Conservation (phyloP, 2,797 vertebrate species). For the Tangara arthus region DNA sequence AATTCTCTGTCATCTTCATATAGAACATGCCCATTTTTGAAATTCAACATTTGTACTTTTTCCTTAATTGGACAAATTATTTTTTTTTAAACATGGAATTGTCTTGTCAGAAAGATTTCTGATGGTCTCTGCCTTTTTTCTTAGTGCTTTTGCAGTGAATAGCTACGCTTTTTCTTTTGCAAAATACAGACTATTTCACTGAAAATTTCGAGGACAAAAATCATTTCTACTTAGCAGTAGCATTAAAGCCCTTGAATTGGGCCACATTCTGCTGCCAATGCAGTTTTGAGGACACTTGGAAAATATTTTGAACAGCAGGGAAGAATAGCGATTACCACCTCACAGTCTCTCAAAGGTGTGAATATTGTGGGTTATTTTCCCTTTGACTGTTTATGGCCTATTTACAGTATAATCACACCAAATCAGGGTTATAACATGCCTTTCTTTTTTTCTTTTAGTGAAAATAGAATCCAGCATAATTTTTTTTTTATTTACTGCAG, state of each 20-base stretch:
- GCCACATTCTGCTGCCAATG: conserved; percentile 30
- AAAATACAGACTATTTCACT: conserved; percentile 30
- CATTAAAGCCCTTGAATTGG: conserved; percentile 39
- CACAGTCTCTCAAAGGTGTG: conserved; percentile 4
- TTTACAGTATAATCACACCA: conserved; percentile 46
- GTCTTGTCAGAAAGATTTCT: neutral
- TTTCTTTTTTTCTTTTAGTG: neutral
- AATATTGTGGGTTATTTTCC: conserved; percentile 51
- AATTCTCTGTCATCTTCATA: neutral
- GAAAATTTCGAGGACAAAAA: conserved; percentile 18
- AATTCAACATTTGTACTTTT: neutral
- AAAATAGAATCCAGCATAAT: neutral
- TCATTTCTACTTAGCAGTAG: conserved; percentile 15
- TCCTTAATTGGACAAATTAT: neutral
- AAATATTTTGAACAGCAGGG: conserved; percentile 51
- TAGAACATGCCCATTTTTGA: neutral
- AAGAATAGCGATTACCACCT: conserved; percentile 26
- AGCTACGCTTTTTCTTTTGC: neutral
- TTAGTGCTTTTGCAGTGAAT: neutral
- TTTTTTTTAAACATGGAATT: neutral
- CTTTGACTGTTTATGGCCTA: conserved; percentile 46
- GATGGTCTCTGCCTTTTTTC: neutral
- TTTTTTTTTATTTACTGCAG: neutral
- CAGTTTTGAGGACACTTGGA: neutral
- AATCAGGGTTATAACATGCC: conserved; percentile 15